Conservation (phyloP, 2,888 invertebrate genomes). For the Bursaphelenchus okinawaensis region DNA sequence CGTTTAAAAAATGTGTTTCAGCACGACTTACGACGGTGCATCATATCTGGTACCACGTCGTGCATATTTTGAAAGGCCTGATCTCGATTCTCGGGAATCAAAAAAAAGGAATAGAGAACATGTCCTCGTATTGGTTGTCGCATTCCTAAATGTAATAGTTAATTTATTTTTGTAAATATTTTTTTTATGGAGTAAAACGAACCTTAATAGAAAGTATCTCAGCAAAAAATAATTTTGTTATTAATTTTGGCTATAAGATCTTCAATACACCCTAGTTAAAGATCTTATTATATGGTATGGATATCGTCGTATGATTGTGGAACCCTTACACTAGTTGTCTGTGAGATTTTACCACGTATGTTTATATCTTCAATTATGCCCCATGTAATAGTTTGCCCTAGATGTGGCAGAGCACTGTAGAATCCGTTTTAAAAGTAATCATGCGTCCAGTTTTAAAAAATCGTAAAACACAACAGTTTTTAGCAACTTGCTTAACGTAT, state of each 20-base stretch:
- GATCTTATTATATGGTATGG: neutral
- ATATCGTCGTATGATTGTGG: conserved; percentile 26
- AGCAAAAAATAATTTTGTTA: no score
- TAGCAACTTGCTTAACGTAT: neutral
- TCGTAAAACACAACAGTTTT: neutral
- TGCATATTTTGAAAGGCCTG: neutral
- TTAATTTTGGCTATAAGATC: no score
- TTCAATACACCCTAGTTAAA: neutral
- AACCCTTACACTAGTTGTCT: conserved; percentile 33
- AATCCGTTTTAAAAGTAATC: conserved; percentile 34
- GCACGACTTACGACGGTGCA: no score
- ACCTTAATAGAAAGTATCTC: no score
- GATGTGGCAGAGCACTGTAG: conserved; percentile 36
- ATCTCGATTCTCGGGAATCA: neutral
- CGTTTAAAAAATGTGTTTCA: neutral
- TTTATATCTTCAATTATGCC: conserved; percentile 34
- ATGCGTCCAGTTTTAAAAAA: no score
- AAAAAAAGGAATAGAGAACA: neutral
- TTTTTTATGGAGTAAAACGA: no score
- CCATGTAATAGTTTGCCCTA: conserved; percentile 35
- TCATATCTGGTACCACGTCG: neutral
- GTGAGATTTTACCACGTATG: conserved; percentile 23
- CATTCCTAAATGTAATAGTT: neutral
- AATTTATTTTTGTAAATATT: no score
- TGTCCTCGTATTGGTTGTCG: neutral